Conservation (phyloP, 2,113 vertebrate species). For the Oryzias javanicus region DNA sequence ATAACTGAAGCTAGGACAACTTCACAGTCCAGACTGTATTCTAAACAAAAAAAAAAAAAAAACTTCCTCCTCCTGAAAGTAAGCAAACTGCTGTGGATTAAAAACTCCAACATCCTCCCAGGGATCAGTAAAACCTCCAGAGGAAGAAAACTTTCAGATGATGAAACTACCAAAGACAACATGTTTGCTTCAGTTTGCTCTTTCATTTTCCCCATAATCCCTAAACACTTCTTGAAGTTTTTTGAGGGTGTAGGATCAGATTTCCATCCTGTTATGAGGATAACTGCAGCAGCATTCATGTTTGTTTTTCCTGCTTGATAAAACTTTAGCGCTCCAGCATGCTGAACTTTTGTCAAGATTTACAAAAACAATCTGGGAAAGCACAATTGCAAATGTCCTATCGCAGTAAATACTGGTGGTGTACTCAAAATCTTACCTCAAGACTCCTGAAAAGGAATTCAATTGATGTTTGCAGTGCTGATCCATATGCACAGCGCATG, state of each 20-base stretch:
- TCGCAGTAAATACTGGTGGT: too few species aligned
- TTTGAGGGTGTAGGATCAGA: background rate
- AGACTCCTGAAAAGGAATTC: too few species aligned
- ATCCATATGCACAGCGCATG: background rate
- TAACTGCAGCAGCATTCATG: background rate
- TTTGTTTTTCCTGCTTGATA: background rate
- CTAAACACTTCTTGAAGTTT: background rate
- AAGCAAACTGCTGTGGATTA: constrained; percentile 11
- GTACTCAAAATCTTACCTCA: too few species aligned
- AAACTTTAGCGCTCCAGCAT: background rate
- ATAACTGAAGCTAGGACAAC: constrained; percentile 29
- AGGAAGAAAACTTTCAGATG: background rate
- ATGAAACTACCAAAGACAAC: background rate
- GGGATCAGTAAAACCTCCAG: constrained; percentile 19
- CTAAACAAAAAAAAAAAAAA: constrained; percentile 27
- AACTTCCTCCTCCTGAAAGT: constrained; percentile 5
- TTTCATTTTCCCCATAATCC: constrained; percentile 1
- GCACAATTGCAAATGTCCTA: too few species aligned
- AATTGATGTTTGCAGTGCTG: too few species aligned
- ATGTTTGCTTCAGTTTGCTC: constrained; percentile 5
- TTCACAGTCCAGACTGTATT: constrained; percentile 26
- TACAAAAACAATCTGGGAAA: too few species aligned
- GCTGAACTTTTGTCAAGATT: background rate
- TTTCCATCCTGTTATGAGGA: background rate
- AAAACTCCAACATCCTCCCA: constrained; percentile 23